Evolutionary conservation across 2,888 invertebrate species (phyloP), one percentile per base, ranked within the genome.

Genomic region (Lacanobia oleracea): DNA sequence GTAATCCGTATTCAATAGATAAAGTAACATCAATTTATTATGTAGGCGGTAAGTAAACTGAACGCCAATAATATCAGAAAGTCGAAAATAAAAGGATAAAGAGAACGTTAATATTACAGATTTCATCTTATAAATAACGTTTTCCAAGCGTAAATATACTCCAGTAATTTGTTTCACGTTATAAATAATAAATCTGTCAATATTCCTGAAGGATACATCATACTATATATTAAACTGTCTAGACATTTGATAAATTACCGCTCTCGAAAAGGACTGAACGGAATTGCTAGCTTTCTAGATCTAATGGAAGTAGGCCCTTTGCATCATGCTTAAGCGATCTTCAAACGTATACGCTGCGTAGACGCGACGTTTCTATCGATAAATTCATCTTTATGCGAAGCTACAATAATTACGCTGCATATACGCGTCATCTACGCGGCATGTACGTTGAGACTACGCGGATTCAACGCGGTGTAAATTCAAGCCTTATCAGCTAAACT

Each of bases 121-220:
- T 57, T 73, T 77, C 37, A 27, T 67, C 33, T 23, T n/a, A 23
- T 23, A 77, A 59, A 63, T 59, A 50, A 37, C 9, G 23, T n/a
- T 72, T 72, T 51, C 66, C 10, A 2, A 65, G 23, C 14, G 27
- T 77, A 77, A 57, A 56, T 69, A 53, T 53, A 50, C 60, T 53
- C 40, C 12, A 57, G 48, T 63, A 81, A 81, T 59, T 75, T 54
- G 27, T 69, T 70, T 67, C 7, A 16, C 21, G 54, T 71, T 48
- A 56, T 65, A 56, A 63, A 77, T 67, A 77, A 67, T 61, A 65
- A 75, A 64, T 51, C 67, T 68, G 78, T 82, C 67, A 72, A 66
- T 77, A 81, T 68, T 56, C 18, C 45, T 65, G 50, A 77, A 71
- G 56, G 71, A 50, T 62, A 59, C 56, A 56, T 76, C 64, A 37